These are phyloP conservation scores for Sphenodon punctatus DNA, from an alignment of 2,797 vertebrate genomes.

Conservation along the genomic window DNA sequence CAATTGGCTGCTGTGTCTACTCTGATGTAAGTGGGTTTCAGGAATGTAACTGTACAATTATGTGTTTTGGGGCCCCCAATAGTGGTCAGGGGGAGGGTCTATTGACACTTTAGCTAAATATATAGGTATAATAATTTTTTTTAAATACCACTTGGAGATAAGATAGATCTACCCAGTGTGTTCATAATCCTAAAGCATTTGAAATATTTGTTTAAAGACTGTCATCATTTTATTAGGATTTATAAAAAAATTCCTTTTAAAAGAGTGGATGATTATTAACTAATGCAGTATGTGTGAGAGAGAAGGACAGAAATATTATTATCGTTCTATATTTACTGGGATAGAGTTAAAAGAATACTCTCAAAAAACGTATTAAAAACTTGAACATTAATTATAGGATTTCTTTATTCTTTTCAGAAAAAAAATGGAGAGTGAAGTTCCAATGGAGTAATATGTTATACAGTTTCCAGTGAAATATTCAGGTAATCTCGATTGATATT, in stretches of 20 bases:
- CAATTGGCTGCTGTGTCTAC: no score
- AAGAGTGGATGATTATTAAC: neutral
- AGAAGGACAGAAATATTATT: no score
- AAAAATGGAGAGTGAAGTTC: constrained; percentile 58
- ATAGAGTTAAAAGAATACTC: constrained; percentile 1
- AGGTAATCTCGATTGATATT: neutral
- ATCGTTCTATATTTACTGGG: neutral
- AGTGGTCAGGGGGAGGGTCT: no score
- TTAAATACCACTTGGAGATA: neutral
- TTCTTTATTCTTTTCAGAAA: constrained; percentile 53
- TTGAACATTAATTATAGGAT: constrained; percentile 35
- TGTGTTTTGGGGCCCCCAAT: no score
- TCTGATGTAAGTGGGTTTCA: no score
- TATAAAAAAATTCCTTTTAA: neutral
- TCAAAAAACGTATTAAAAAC: constrained; percentile 2
- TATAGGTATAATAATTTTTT: neutral
- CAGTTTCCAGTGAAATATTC: neutral
- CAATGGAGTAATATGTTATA: constrained; percentile 29
- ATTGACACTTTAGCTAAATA: no score
- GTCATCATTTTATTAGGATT: constrained; percentile 31
- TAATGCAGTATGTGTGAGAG: neutral
- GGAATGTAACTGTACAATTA: no score
- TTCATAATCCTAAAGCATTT: constrained; percentile 59
- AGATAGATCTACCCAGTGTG: neutral
- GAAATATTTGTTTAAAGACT: constrained; percentile 50